phyloP scores from a whole-genome alignment of 2,113 vertebrate genomes.

The Colaptes auratus region DNA sequence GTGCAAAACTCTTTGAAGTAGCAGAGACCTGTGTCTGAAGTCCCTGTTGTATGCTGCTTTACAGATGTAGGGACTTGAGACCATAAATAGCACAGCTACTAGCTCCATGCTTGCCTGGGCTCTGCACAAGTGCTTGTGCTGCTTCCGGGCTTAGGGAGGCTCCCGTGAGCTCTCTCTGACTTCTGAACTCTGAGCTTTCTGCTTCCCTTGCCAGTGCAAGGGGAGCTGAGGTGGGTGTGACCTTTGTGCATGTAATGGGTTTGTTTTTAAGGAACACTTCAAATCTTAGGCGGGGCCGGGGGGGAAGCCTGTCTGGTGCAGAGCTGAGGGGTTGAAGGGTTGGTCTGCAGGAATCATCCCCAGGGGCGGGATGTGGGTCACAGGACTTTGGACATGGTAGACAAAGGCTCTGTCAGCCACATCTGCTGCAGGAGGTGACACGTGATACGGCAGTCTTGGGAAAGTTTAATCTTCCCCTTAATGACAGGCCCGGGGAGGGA shows the following conservation, averaged over 20 bases:
- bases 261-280: conserved; percentile 6
- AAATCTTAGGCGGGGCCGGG: not conserved
- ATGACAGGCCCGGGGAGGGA: conserved; percentile 57
- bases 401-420: conserved; percentile 65
- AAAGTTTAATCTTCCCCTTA: conserved; percentile 72
- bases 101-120: not conserved
- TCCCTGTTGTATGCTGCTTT: not conserved
- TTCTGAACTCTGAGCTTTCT: not conserved
- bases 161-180: not conserved
- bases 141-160: not conserved
- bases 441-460: conserved; percentile 53
- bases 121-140: not conserved
- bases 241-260: not conserved
- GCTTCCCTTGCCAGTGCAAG: not conserved
- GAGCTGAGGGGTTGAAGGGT: not conserved
- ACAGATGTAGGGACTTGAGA: not conserved
- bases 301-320: not conserved
- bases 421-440: conserved; percentile 63
- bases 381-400: conserved; percentile 7
- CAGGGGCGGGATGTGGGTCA: conserved; percentile 34
- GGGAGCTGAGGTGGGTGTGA: not conserved
- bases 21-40: not conserved
- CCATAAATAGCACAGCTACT: not conserved
- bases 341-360: not conserved
- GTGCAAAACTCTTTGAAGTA: not conserved